Evolutionary conservation across 2,113 vertebrate species (phyloP).

Genomic region (Gavia stellata): DNA sequence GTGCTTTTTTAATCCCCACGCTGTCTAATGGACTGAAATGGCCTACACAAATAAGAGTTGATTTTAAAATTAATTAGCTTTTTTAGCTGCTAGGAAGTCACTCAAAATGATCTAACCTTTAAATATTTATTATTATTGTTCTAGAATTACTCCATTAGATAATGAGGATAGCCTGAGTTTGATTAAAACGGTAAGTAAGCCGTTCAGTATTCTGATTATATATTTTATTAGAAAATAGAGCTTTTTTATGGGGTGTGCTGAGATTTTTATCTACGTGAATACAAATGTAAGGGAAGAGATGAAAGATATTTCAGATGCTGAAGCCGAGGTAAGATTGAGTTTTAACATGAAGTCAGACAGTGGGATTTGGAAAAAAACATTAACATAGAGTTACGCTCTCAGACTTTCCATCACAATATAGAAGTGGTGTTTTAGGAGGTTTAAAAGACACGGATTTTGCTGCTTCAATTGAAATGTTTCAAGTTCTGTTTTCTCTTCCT

Average conservation of each 20-base stretch:
- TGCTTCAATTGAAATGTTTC: background rate
- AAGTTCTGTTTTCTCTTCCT: background rate
- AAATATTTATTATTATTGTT: constrained; percentile 6
- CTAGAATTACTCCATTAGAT: constrained; percentile 81
- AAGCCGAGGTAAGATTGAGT: background rate
- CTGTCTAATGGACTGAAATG: background rate
- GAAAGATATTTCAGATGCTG: background rate
- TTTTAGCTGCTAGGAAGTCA: background rate
- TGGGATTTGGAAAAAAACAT: background rate
- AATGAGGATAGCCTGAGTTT: constrained; percentile 78
- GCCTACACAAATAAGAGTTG: background rate
- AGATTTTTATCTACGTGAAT: background rate
- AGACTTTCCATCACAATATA: fast-evolving
- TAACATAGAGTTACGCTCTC: background rate
- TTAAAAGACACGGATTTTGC: background rate
- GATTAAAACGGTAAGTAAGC: constrained; percentile 87
- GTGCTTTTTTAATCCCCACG: background rate
- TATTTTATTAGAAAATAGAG: background rate
- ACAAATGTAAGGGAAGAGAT: background rate
- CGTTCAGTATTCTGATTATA: background rate
- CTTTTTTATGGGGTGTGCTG: background rate
- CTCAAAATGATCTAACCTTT: background rate
- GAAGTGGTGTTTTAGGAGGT: background rate
- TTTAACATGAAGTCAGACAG: background rate
- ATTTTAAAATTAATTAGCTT: background rate